Base-by-base conservation (phyloP, 1,140 invertebrate species). In the Drosophila pseudoobscura region DNA sequence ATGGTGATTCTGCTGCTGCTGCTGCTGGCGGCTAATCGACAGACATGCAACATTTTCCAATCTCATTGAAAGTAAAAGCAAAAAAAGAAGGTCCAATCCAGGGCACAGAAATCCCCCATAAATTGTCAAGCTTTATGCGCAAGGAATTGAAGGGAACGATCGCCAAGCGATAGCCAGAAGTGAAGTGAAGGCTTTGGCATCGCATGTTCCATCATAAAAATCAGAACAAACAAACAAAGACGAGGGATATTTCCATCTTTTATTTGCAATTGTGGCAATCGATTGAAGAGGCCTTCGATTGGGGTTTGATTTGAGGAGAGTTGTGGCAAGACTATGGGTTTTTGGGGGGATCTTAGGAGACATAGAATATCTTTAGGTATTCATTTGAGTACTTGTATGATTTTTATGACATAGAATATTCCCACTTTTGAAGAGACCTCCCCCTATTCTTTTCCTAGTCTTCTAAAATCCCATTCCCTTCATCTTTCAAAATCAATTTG, bases 21-120 rank as follows among this genome's bases (percentile, higher is more conserved):
- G 24, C 65, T 45, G 66, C 69, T 49, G 50, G 69, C 69, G 57
- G 68, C 68, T 53, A 54, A 43, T 52, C 69, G 49, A 54, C 58
- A 22, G 51, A 73, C 70, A 73, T 73, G 68, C 70, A 73, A 73
- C 46, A 31, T 62, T 72, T 52, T 59, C 41, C 51, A 31, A 53
- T 61, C 51, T 31, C 44, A 61, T 63, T 20, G 56, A 47, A 29
- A 29, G 15, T 60, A 72, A 55, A 39, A 45, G 65, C 50, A 47
- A 68, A 43, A 72, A 61, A 51, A 35, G 50, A 71, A 13, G 35
- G 15, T 55, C 15, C n/a, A n/a, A 65, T 20, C 22, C 13, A 24
- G 44, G 26, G 24, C 13, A 35, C 41, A 68, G 51, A 13, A 13
- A 39, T 61, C 22, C 29, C 29, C 63, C 39, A 75, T 75, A 74